Base-by-base conservation (phyloP, 2,888 invertebrate genomes). In the Lymantria dispar region DNA sequence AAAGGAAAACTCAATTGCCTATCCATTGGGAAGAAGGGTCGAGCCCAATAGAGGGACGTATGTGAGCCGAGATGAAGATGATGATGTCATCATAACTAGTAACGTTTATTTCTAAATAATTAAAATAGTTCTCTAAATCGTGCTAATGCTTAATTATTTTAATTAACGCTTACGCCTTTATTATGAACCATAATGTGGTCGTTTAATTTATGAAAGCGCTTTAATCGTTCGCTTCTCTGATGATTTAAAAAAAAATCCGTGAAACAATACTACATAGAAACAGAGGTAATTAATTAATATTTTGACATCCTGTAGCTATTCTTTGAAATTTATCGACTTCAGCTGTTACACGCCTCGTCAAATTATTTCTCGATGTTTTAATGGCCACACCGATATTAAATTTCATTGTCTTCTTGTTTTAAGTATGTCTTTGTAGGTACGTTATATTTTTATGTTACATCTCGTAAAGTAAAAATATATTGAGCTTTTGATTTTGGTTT, bases 211-310 rank as follows among this genome's bases (percentile, higher is more conserved):
- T 70, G 61, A 56, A 63, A 58, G 60, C 62, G 61, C 74, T 78
- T 79, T 76, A 76, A 57, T 75, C 68, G 68, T 58, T 63, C 45
- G 50, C 60, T 59, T 56, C 59, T 70, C 72, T 58, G 46, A 68
- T 68, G 52, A 54, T 55, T 39, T 46, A 62, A 61, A 67, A 38
- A 44, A 64, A 65, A 64, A 11, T n/a, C 37, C 43, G 40, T 8
- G 15, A 14, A 40, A 39, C 48, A 57, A 50, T 50, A 58, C 60
- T 52, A 55, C 56, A 64, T 54, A 59, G 56, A 60, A 70, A 73
- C 65, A 75, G 62, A 50, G 43, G 54, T 67, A 75, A 80, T 80
- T 74, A 77, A 81, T 80, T 73, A 72, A 58, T 60, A 56, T 47
- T 42, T 43, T 56, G 74, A 74, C 73, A 67, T 77, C 75, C 66